Base-by-base conservation (phyloP, 2,888 invertebrate genomes). In the Sussaba pulchella region DNA sequence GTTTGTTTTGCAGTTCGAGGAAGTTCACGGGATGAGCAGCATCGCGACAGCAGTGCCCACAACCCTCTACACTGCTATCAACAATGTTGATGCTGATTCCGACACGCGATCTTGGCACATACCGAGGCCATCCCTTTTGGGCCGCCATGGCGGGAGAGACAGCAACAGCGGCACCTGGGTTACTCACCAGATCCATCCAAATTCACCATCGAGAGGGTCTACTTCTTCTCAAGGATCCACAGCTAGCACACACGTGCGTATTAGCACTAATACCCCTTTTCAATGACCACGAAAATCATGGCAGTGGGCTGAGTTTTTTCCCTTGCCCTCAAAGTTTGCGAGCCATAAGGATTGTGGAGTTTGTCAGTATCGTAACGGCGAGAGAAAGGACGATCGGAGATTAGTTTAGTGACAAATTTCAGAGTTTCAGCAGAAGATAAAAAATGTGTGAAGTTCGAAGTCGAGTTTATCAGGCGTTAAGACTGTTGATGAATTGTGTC, bases 221-320 rank as follows among this genome's bases (percentile, higher is more conserved):
- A 94, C 94, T 86, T 95, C 95, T 54, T 89, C 89, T 57, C 94
- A 95, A 90, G 95, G 96, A 87, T 96, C 96, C 83, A 95, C 95
- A 76, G 95, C 95, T 83, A 94, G 97, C 92, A 96, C 96, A 89
- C 96, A 96, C 93, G 97, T 97, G 94, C 94, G 94, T 91, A 5
- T 36, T 31, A 5, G 10, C 31, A 36, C 31, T 54, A 52, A 5
- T 24, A 24, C 4, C 12, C 24, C 26, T n/a, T 5, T n/a, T 26
- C 21, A 47, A 19, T 19, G 19, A 0, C 1, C 5, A 47, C 12
- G 8, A 21, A 8, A 12, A 47, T n/a, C n/a, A n/a, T n/a, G n/a
- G n/a, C n/a, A n/a, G n/a, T n/a, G n/a, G n/a, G n/a, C n/a, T n/a
- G n/a, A n/a, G n/a, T 47, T 9, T 6, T 17, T 21, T 21, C 10